These are phyloP conservation scores for Mormyrus lacerda DNA, from an alignment of 2,113 vertebrate genomes.

Conservation along the genomic window DNA sequence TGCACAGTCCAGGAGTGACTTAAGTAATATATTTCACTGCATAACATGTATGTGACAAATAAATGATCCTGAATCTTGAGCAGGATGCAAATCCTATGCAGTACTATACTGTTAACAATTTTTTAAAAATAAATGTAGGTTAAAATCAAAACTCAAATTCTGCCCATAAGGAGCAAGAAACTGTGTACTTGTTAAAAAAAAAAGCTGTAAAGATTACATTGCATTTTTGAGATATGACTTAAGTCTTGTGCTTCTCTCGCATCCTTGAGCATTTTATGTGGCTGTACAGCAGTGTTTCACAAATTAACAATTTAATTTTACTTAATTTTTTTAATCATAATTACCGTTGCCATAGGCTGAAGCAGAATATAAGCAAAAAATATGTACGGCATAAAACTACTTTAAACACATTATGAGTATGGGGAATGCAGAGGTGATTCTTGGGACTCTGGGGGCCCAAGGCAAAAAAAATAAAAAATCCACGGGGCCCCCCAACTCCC, in stretches of 20 bases:
- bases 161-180: not conserved
- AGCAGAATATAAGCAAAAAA: not conserved
- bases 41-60: too few relatives aligned
- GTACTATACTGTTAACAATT: not conserved
- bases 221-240: not conserved
- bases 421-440: not conserved
- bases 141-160: not conserved
- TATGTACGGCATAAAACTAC: not conserved
- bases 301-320: not conserved
- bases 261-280: not conserved
- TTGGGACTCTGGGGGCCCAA: not conserved
- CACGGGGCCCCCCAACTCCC: not conserved
- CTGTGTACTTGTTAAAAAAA: not conserved
- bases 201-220: not conserved
- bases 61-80: not conserved
- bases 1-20: too few relatives aligned
- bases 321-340: not conserved
- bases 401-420: not conserved
- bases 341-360: not conserved
- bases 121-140: not conserved
- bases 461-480: not conserved
- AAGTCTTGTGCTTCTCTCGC: not conserved
- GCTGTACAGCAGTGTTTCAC: not conserved
- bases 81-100: not conserved
- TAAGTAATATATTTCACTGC: too few relatives aligned